Evolutionary conservation across 2,797 vertebrate species (phyloP), one percentile per base, ranked within the genome.

Genomic region (Thaleichthys pacificus): DNA sequence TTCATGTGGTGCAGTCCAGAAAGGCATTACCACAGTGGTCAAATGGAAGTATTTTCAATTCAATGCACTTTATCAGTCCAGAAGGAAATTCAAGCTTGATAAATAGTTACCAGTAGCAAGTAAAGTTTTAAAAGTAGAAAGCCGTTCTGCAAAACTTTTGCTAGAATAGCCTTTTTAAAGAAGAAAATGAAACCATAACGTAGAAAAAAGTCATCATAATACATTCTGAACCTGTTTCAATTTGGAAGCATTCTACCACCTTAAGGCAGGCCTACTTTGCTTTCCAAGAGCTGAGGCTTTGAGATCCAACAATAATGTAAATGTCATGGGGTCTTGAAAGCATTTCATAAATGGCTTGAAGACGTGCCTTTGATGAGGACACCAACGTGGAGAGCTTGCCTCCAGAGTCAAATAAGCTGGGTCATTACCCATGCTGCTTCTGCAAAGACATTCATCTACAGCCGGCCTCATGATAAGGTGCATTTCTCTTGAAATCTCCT

Each of bases 401-500:
- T 77, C 54, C 77, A 72, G 81, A 86, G 64, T 76, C 79, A 87
- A 85, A 79, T 77, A 76, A 73, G 28, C 21, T 69, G 76, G 51
- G 78, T 85, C 73, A 79, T 88, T 84, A 77, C 67, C 9, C n/a
- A 72, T 68, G 35, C 75, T 66, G n/a, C 71, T 71, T 76, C 76
- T 80, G 68, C 68, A 76, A 85, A 85, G 71, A 68, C 80, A 79
- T 80, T 82, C 1, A 84, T 85, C 80, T 84, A 51, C 74, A 77
- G 70, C 73, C 66, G 63, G 68, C 76, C 75, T 81, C 77, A 73
- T 72, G 69, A 77, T 78, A 61, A 80, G 73, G 67, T 76, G 70
- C 70, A 75, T 88, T 71, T 61, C 63, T 68, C 54, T 42, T 61
- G 14, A 64, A 68, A 51, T 66, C 32, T 11, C 68, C 30, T 49